Percentiles rank a stretch among this genome's conserved stretches.
phyloP scores from a whole-genome alignment of 1,140 invertebrate genomes.

The Notospermus geniculatus region DNA sequence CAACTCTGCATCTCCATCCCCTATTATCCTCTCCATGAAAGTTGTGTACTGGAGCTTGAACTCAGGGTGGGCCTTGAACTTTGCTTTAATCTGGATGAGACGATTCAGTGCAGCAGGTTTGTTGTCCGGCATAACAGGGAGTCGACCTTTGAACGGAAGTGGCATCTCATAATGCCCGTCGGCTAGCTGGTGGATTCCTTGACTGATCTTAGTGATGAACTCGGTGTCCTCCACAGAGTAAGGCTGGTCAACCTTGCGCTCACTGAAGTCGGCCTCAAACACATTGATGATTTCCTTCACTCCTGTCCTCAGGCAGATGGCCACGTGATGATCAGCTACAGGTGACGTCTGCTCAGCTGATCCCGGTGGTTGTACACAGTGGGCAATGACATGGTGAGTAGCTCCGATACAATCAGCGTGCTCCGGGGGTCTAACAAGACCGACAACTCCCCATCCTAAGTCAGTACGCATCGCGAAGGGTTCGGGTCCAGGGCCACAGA shows the following conservation, averaged over 20 bases:
- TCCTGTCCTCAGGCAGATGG: background rate
- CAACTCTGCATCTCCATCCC: slow-evolving; percentile 12
- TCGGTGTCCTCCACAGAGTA: slow-evolving; percentile 15
- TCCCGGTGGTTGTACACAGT: background rate
- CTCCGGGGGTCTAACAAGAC: too few relatives aligned
- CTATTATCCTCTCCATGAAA: slow-evolving; percentile 14
- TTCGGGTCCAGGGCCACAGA: too few relatives aligned
- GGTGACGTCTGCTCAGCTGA: slow-evolving; percentile 6
- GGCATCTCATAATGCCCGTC: slow-evolving; percentile 18
- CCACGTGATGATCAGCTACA: slow-evolving; percentile 5
- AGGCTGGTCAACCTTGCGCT: background rate
- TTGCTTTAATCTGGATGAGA: slow-evolving; percentile 1
- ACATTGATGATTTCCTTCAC: background rate
- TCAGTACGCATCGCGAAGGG: background rate
- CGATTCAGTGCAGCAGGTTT: slow-evolving; percentile 2
- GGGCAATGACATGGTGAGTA: background rate
- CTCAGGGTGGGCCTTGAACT: slow-evolving; percentile 6
- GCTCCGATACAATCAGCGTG: background rate
- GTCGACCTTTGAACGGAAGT: slow-evolving; percentile 11
- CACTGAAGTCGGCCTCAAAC: background rate
- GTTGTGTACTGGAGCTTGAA: slow-evolving; percentile 9
- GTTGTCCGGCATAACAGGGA: slow-evolving; percentile 17
- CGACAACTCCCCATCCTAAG: slow-evolving; percentile 1
- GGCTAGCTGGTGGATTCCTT: background rate
- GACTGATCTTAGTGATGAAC: slow-evolving; percentile 10